Base-by-base conservation (phyloP, 2,797 vertebrate genomes). In the Garrulus glandarius region DNA sequence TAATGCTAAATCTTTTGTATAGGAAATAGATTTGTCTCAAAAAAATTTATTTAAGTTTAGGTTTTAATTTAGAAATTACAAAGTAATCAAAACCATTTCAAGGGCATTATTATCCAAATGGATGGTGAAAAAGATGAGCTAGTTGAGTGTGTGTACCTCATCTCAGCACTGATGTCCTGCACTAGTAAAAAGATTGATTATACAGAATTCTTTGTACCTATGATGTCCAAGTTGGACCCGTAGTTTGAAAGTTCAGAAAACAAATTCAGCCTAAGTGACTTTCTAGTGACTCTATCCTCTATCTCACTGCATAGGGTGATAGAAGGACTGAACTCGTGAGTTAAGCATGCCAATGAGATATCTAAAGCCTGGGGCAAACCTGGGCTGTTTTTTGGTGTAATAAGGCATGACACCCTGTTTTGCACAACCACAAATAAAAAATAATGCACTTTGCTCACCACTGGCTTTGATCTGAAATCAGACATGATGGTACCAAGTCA, bases 31-130 rank as follows among this genome's bases (percentile, higher is more conserved):
- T 67, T 63, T 29, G 2, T 76, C 23, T 44, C 9, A 44, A 74
- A 57, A 79, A 8, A 1, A 0, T 34, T 26, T 19, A 27, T 5
- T 20, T 1, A 34, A 4, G 7, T 64, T 52, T 16, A 37, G 6
- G 39, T 69, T 78, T 81, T 15, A 56, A 23, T 53, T 60, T 76
- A 43, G 72, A 80, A 69, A 12, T 18, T 7, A 37, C 9, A 32
- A 50, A 79, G 43, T 11, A 85, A 69, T 44, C 21, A 63, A 17
- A 70, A 64, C 8, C 2, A 21, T 88, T 94, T 77, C 13, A 84
- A 59, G 11, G 83, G 19, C 9, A 44, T 41, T 76, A 21, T 59
- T 46, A 85, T 32, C 18, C 26, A 80, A 63, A 59, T 21, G 13
- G 22, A 26, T 13, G 67, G n/a, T 50, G 17, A 52, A 67, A 85